These are phyloP conservation scores for Piprites chloris DNA, from an alignment of 2,113 vertebrate genomes.

Conservation along the genomic window DNA sequence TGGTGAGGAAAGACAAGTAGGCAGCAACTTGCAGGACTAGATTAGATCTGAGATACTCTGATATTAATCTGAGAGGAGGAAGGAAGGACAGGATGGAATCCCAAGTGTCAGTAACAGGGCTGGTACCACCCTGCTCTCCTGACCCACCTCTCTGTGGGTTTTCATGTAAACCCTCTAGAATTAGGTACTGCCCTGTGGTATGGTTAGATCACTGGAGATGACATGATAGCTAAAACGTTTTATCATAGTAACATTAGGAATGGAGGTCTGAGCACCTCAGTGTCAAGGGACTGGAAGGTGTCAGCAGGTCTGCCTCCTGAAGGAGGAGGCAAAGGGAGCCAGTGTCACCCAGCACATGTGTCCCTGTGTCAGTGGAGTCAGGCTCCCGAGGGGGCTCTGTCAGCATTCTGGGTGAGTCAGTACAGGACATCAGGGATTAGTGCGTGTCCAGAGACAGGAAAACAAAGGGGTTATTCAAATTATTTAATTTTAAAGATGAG, in stretches of 20 bases:
- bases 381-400: not conserved
- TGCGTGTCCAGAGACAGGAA: not conserved
- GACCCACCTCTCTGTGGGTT: not conserved
- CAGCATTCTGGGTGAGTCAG: not conserved
- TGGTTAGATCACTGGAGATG: not conserved
- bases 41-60: not conserved
- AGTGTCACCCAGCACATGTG: not conserved
- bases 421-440: not conserved
- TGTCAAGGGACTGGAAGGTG: not conserved
- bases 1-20: not conserved
- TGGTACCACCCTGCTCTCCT: not conserved
- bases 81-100: not conserved
- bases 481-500: not conserved
- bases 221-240: not conserved
- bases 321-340: not conserved
- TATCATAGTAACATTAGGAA: not conserved
- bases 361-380: not conserved
- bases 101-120: not conserved
- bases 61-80: not conserved
- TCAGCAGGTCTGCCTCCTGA: not conserved
- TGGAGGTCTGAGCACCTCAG: not conserved
- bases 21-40: not conserved
- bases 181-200: not conserved
- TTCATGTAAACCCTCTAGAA: not conserved
- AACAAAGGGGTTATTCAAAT: not conserved